These are phyloP conservation scores for Lytechinus pictus DNA, from an alignment of 35 echinoderm and acorn worm species.

Conservation along the genomic window DNA sequence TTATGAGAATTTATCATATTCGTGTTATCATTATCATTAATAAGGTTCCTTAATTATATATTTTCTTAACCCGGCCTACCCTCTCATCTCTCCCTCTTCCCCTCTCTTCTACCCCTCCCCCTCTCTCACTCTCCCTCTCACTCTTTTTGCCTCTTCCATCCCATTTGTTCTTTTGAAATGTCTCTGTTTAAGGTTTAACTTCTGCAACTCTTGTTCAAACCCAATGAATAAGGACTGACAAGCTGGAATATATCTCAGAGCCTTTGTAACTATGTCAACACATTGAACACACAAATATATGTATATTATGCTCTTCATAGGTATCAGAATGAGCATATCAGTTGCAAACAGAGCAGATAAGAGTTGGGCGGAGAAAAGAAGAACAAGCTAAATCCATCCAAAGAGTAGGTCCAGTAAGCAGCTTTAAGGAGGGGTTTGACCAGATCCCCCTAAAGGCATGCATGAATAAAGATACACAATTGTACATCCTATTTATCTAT, in stretches of 20 bases:
- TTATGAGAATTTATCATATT: too few species aligned
- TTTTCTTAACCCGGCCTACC: background rate
- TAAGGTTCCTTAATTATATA: background rate
- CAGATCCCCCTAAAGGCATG: background rate
- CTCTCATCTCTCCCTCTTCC: background rate
- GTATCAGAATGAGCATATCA: constrained; percentile 28
- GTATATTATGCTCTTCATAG: background rate
- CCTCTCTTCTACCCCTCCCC: background rate
- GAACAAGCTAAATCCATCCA: background rate
- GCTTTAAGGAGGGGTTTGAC: constrained; percentile 5
- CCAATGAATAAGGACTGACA: background rate
- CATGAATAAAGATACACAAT: background rate
- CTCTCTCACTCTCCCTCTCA: background rate
- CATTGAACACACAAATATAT: constrained; percentile 25
- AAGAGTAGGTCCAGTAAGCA: constrained; percentile 8
- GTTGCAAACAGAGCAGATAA: constrained; percentile 34
- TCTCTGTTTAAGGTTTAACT: background rate
- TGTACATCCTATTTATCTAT: background rate
- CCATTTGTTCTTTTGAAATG: background rate
- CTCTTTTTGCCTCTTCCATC: background rate
- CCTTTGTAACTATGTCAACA: constrained; percentile 47
- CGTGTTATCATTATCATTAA: too few species aligned
- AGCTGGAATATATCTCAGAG: background rate
- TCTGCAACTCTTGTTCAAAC: background rate
- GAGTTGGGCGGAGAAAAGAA: constrained; percentile 14